Base-by-base conservation (phyloP, 2,888 invertebrate genomes). In the Allygus modestus region DNA sequence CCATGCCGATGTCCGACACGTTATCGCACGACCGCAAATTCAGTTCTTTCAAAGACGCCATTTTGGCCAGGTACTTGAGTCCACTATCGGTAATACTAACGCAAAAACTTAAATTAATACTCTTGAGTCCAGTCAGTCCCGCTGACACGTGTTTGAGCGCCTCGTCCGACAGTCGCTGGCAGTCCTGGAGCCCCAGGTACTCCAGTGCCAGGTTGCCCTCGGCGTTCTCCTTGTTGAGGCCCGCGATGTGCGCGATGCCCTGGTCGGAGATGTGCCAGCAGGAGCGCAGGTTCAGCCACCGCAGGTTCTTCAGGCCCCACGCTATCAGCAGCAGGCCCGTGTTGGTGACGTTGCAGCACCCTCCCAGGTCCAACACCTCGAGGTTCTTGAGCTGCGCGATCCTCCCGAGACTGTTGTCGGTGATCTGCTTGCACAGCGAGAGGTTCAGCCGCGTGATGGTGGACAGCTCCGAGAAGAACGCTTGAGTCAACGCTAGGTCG, bases 31-130 rank as follows among this genome's bases (percentile, higher is more conserved):
- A 96, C 87, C 98, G 92, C 86, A 98, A 92, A 90, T 98, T 98
- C 71, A 98, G 92, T 90, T 98, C 97, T 87, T 95, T 94, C 88
- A 98, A 91, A 86, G 94, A 94, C 85, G 95, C 93, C 94, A 98
- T 96, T 89, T 95, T 94, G 0, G 98, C 96, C 86, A 98, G 91
- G 90, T 97, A 95, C 90, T 96, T 96, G 86, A 98, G 92, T 0
- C 98, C 98, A 84, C 95, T 95, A 90, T 98, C 98, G n/a, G 97
- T 97, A 86, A 98, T 96, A 88, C 97, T 96, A 15, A 97, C 96
- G 91, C 98, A 98, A 91, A 98, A 98, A 88, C 97, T 97, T 61
- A 98, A 93, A 91, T 98, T 98, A 88, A 98, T 95, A 87, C 95
- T 95, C 90, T 95, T 95, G 82, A 98, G 93, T 87, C 94, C 93